These are phyloP conservation scores for Hemithea aestivaria DNA, from an alignment of 2,888 invertebrate genomes.

Conservation along the genomic window DNA sequence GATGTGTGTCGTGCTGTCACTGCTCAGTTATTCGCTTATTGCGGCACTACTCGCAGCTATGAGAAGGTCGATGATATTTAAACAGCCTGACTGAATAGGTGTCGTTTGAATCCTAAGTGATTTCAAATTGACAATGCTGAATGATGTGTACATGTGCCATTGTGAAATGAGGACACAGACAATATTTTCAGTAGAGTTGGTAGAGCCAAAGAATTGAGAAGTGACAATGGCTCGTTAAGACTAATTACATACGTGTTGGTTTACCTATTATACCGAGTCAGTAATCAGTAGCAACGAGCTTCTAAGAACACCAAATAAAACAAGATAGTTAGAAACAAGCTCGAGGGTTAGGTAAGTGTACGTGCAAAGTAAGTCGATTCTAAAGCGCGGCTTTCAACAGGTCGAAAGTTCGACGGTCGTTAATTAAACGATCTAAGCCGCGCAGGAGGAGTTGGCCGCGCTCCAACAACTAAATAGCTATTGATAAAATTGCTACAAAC, in stretches of 20 bases:
- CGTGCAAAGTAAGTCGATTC: constrained; percentile 60
- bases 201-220: no score
- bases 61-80: constrained; percentile 33
- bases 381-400: constrained; percentile 73
- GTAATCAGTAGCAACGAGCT: neutral
- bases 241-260: no score
- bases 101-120: constrained; percentile 10
- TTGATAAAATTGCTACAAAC: constrained; percentile 71
- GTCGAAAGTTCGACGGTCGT: constrained; percentile 75
- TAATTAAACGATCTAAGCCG: constrained; percentile 75
- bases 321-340: constrained; percentile 46
- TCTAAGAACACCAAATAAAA: constrained; percentile 18
- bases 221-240: no score
- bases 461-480: constrained; percentile 54
- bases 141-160: constrained; percentile 3
- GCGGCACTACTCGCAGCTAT: constrained; percentile 34
- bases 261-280: no score
- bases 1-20: constrained; percentile 33
- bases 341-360: constrained; percentile 37
- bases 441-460: constrained; percentile 59
- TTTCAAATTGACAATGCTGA: constrained; percentile 7
- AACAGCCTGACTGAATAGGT: constrained; percentile 16
- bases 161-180: constrained; percentile 11
- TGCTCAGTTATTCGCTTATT: constrained; percentile 46
- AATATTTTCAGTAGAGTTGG: no score